A percentile compares a stretch with the other conserved stretches of the same genome.
Conservation (phyloP, 2,888 invertebrate species). For the Lumbricus terrestris region DNA sequence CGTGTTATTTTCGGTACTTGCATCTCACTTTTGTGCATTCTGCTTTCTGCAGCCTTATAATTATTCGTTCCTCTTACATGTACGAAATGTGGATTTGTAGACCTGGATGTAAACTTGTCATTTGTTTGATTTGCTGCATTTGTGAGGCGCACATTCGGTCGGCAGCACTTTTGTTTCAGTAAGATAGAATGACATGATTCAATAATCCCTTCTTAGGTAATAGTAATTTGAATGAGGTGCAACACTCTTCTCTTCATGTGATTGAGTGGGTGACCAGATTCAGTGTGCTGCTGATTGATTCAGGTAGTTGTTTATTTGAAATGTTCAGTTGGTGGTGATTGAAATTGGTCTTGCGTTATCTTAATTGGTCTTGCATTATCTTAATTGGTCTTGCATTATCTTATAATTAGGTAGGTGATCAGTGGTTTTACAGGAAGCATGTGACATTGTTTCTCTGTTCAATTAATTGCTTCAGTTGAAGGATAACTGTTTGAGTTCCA, state of each 20-base stretch:
- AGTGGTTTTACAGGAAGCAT: neutral
- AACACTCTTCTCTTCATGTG: neutral
- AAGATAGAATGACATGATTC: neutral
- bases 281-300: too few species aligned
- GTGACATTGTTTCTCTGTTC: neutral
- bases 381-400: neutral
- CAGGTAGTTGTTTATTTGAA: neutral
- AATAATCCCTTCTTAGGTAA: constrained; percentile 3
- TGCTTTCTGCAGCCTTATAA: neutral
- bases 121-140: neutral
- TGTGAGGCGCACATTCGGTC: neutral
- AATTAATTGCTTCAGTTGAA: neutral
- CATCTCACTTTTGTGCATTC: neutral
- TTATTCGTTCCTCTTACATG: neutral
- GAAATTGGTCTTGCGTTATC: neutral
- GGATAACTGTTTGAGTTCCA: neutral
- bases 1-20: neutral
- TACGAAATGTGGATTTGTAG: neutral
- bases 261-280: neutral
- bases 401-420: neutral
- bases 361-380: neutral
- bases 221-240: neutral
- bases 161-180: neutral
- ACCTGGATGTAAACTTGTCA: too few species aligned
- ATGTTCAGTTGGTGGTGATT: neutral